Evolutionary conservation across 1,140 invertebrate genomes (phyloP).

Genomic region (Caenorhabditis inopinata): DNA sequence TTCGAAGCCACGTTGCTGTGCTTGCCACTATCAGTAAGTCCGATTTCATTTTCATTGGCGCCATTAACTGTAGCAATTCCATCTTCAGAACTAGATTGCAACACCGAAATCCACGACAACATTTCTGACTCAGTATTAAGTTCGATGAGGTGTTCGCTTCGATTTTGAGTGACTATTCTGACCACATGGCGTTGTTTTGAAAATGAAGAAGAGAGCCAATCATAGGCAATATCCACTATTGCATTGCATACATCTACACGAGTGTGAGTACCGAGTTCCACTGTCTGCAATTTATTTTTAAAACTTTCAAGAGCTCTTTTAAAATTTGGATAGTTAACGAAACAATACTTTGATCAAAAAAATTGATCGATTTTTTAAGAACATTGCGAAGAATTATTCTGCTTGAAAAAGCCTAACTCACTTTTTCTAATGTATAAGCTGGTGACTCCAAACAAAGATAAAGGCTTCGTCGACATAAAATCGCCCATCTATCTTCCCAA

Average conservation of each 20-base stretch:
- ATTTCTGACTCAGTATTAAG: conserved; percentile 37
- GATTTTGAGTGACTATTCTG: conserved; percentile 23
- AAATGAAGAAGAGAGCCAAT: conserved; percentile 21
- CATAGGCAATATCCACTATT: conserved; percentile 40
- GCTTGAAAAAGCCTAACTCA: background rate
- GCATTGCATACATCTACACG: conserved; percentile 25
- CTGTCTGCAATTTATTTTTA: conserved; percentile 5
- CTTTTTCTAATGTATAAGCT: background rate
- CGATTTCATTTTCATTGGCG: background rate
- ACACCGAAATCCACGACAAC: conserved; percentile 39
- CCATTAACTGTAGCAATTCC: background rate
- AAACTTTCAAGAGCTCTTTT: no score
- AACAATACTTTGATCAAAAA: background rate
- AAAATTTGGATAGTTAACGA: no score
- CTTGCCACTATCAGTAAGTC: background rate
- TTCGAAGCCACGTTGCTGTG: background rate
- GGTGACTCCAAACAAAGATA: conserved; percentile 36
- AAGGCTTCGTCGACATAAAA: background rate
- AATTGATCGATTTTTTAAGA: background rate
- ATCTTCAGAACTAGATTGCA: conserved; percentile 28
- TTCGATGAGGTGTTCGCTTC: conserved; percentile 38
- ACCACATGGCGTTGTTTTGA: conserved; percentile 28
- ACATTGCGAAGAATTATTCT: no score
- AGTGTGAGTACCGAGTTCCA: conserved; percentile 10
- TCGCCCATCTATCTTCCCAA: conserved; percentile 34